These are phyloP conservation scores for Drosophila glabriapex DNA, from an alignment of 2,888 invertebrate species.

Conservation along the genomic window DNA sequence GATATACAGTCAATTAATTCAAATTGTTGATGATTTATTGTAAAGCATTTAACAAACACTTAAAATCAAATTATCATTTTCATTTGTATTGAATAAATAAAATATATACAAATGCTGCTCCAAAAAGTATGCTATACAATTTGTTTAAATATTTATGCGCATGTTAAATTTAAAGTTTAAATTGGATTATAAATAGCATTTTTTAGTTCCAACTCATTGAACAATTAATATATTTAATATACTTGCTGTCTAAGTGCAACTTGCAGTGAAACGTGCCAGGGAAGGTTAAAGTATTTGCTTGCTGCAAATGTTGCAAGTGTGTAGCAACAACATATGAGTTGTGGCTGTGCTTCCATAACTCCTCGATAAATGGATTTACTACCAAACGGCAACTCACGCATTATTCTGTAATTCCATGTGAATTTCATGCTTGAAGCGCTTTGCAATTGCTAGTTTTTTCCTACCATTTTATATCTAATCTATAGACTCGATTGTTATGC, in stretches of 20 bases:
- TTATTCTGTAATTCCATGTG: slow-evolving; percentile 27
- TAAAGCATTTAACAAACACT: neutral
- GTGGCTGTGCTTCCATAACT: neutral
- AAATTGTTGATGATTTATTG: neutral
- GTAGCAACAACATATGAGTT: slow-evolving; percentile 1
- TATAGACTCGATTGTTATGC: slow-evolving; percentile 4
- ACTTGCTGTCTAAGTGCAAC: neutral
- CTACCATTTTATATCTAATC: slow-evolving; percentile 13
- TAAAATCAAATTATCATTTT: neutral
- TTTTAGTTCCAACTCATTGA: neutral
- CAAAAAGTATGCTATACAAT: neutral
- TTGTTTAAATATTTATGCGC: neutral
- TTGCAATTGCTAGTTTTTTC: neutral
- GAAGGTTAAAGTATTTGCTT: slow-evolving; percentile 1
- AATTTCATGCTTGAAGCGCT: slow-evolving; percentile 2
- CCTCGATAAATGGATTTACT: neutral
- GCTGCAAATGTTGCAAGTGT: slow-evolving; percentile 10
- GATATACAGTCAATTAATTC: neutral
- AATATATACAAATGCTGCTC: neutral
- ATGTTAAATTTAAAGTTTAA: neutral
- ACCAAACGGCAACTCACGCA: slow-evolving; percentile 1
- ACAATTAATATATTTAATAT: neutral
- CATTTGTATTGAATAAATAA: neutral
- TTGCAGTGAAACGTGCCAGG: neutral
- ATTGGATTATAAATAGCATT: neutral